Evolutionary conservation across 2,797 vertebrate genomes (phyloP), one percentile per base, ranked within the genome.

Genomic region (Pangasius krempfi): DNA sequence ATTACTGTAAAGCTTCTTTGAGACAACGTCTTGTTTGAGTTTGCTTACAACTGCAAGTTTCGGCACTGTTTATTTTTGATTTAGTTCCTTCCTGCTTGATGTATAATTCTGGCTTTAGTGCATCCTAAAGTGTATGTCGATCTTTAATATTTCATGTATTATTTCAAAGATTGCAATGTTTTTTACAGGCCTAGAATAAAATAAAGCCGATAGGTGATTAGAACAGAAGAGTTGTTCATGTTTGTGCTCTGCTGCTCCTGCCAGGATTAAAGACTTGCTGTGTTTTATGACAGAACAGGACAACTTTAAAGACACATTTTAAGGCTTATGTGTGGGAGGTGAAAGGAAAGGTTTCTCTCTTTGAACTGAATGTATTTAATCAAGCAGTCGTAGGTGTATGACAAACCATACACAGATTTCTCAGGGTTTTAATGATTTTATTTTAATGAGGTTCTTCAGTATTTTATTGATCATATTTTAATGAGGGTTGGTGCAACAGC

Each of bases 391-490:
- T 75, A 73, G 37, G 37, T 88, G 64, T 60, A 60, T 16, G 33
- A 58, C 18, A 44, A 82, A 82, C 22, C 18, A 30, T 52, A 40
- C 7, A 16, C n/a, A 18, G 22, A 14, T 47, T 66, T 52, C 75
- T 68, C 73, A 14, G 37, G 27, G 68, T 33, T 50, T 60, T 88
- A 88, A 88, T 84, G 70, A 22, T 47, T 82, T 78, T n/a, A 52
- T 82, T 82, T 62, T 82, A 62, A 82, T n/a, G 50, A 47, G 30
- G 62, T 66, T 80, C 62, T 68, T 81, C 78, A 2, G n/a, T 33
- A 44, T 54, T 62, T 33, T 88, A 75, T 75, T 62, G 87, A 85
- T 52, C 72, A 40, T 22, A 76, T 70, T 84, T 84, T 84, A 52
- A 84, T 33, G 62, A 84, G 82, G 54, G 30, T 20, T 54, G 70